phyloP scores from a whole-genome alignment of 2,888 invertebrate species.

The Ormyrus pomaceus region DNA sequence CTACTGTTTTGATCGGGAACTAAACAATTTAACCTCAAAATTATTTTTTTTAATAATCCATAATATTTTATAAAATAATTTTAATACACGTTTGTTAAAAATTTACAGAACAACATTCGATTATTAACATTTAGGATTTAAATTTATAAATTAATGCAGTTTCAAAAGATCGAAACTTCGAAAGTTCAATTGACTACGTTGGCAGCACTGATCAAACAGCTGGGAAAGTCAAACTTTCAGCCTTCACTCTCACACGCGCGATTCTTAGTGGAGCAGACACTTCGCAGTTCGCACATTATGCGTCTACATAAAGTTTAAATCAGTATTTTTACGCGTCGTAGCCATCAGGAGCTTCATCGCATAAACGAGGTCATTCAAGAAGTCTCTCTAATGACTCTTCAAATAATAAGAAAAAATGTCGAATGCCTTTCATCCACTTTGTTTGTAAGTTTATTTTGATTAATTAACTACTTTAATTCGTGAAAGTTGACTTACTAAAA shows the following conservation, averaged over 20 bases:
- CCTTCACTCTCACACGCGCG: background rate
- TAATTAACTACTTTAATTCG: background rate
- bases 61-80: too few relatives aligned
- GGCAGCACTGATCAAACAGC: slow-evolving; percentile 45
- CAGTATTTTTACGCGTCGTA: background rate
- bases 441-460: slow-evolving; percentile 41
- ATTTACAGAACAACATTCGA: too few relatives aligned
- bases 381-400: slow-evolving; percentile 47
- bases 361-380: background rate
- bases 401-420: slow-evolving; percentile 28
- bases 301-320: slow-evolving; percentile 14
- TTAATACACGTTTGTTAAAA: too few relatives aligned
- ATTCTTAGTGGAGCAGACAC: background rate
- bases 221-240: slow-evolving; percentile 32
- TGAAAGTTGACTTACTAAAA: background rate
- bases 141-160: too few relatives aligned
- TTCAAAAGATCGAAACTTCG: too few relatives aligned
- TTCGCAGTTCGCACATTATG: background rate
- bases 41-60: too few relatives aligned
- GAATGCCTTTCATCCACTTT: slow-evolving; percentile 18
- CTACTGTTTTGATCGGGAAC: background rate
- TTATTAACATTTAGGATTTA: too few relatives aligned
- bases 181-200: background rate
- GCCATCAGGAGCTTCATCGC: too few relatives aligned
- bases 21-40: too few relatives aligned